Percentiles rank a stretch among this genome's conserved stretches.
These are phyloP conservation scores for Pterocles orientalis DNA, from an alignment of 2,113 vertebrate genomes.

Conservation along the genomic window DNA sequence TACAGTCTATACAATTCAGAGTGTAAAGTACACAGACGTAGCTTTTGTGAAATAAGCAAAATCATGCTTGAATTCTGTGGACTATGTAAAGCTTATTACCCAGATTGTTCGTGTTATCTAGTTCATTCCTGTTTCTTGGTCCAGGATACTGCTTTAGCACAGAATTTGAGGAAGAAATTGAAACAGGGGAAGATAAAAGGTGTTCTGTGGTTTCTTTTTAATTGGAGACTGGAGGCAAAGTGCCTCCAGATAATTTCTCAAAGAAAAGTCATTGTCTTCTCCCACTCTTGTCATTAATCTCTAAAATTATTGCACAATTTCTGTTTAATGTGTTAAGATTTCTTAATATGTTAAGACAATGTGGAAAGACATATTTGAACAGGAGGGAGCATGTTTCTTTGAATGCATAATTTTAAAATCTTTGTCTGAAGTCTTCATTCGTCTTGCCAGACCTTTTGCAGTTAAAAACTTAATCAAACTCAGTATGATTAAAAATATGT, in stretches of 20 bases:
- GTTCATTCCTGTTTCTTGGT: constrained; percentile 15
- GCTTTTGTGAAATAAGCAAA: constrained; percentile 3
- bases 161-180: constrained; percentile 40
- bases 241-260: constrained; percentile 67
- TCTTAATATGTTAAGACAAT: constrained; percentile 66
- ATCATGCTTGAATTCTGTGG: not conserved
- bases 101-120: constrained; percentile 34
- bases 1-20: not conserved
- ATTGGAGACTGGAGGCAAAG: constrained; percentile 64
- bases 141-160: not conserved
- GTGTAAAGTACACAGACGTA: not conserved
- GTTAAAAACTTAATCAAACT: constrained; percentile 28
- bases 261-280: constrained; percentile 70
- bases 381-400: constrained; percentile 66
- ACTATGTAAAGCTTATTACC: constrained; percentile 12
- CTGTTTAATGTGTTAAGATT: constrained; percentile 65
- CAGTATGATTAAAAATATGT: not conserved
- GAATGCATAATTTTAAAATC: constrained; percentile 42
- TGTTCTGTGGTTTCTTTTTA: constrained; percentile 64
- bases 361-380: constrained; percentile 66
- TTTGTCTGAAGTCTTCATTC: constrained; percentile 45
- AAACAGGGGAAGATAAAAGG: constrained; percentile 59
- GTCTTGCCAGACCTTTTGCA: constrained; percentile 23
- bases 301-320: constrained; percentile 70
- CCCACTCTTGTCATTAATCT: constrained; percentile 66